Percentiles rank a stretch among this genome's conserved stretches.
Conservation (phyloP, 2,113 vertebrate genomes). For the Pardalotus punctatus region DNA sequence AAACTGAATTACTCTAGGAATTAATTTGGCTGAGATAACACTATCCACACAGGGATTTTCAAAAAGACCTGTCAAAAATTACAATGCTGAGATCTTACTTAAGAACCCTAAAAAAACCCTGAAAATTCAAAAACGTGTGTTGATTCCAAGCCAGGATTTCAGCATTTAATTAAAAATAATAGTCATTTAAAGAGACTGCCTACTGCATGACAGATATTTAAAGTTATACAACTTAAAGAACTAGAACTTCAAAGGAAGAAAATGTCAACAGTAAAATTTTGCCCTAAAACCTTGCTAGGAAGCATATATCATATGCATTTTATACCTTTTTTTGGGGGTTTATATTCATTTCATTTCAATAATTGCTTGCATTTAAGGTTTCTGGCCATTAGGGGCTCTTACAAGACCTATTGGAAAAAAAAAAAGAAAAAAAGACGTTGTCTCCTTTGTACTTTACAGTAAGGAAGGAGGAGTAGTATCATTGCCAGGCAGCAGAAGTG, state of each 20-base stretch:
- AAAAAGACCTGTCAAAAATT: background rate
- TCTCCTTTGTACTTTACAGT: background rate
- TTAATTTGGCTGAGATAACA: conserved; percentile 15
- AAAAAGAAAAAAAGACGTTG: background rate
- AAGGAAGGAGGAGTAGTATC: background rate
- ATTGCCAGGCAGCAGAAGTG: background rate
- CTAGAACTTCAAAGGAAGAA: background rate
- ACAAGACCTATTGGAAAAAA: background rate
- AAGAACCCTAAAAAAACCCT: background rate
- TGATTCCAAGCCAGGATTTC: background rate
- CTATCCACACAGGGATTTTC: background rate
- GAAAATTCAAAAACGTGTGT: background rate
- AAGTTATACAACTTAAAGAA: background rate
- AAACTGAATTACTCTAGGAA: background rate
- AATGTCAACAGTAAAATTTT: background rate
- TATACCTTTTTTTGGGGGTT: background rate
- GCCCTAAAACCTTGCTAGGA: background rate
- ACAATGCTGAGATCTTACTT: background rate
- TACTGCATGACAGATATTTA: background rate
- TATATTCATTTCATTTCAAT: background rate
- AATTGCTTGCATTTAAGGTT: background rate
- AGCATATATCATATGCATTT: background rate
- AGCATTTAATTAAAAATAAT: background rate
- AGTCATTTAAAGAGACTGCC: background rate
- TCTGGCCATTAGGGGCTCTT: background rate